These are phyloP conservation scores for Hypercompe scribonia DNA, from an alignment of 2,888 invertebrate species.

Conservation along the genomic window DNA sequence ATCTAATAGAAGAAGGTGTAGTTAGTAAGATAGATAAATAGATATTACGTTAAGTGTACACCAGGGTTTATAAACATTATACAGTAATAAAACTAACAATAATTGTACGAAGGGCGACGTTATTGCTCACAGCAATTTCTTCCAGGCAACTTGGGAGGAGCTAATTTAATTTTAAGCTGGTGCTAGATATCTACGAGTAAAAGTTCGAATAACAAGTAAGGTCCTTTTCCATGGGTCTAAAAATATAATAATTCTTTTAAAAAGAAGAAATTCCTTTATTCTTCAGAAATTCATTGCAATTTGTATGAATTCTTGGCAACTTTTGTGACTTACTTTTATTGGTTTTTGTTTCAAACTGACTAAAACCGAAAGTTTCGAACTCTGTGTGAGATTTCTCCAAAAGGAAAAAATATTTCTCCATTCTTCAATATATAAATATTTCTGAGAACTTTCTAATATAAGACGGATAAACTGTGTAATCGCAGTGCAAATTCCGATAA, in stretches of 20 bases:
- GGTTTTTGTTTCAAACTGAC: background rate
- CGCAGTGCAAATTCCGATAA: slow-evolving; percentile 9
- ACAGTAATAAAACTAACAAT: too few species aligned
- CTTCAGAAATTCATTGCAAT: background rate
- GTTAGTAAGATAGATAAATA: too few species aligned
- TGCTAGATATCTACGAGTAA: too few species aligned
- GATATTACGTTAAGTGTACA: too few species aligned
- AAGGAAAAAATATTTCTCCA: background rate
- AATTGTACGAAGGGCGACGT: too few species aligned
- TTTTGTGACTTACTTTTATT: background rate
- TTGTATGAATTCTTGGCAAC: background rate
- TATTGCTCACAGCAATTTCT: too few species aligned
- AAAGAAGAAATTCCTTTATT: background rate
- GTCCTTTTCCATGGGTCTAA: too few species aligned
- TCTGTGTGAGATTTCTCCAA: background rate
- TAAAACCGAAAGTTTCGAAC: background rate
- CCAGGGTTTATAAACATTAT: too few species aligned
- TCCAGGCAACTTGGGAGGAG: too few species aligned
- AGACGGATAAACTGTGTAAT: background rate
- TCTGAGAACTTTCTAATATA: background rate
- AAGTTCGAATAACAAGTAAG: too few species aligned
- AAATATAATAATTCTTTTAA: background rate
- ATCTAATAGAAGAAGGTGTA: too few species aligned
- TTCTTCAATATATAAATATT: background rate
- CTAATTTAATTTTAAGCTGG: too few species aligned